Evolutionary conservation across 2,113 vertebrate species (phyloP).

Genomic region (Rallus limicola): DNA sequence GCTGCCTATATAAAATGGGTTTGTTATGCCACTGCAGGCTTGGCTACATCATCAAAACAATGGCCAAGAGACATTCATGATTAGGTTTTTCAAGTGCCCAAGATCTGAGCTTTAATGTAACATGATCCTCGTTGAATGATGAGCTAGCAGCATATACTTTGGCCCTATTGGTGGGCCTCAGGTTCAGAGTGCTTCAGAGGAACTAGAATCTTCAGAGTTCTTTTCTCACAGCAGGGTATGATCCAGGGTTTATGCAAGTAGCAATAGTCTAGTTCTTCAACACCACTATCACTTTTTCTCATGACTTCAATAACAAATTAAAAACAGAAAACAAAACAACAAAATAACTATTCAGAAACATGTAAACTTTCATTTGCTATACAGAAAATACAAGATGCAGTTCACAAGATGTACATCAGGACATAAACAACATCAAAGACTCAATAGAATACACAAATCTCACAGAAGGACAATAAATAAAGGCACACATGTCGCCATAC

Average conservation of each 20-base stretch:
- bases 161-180: neutral
- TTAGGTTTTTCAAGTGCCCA: neutral
- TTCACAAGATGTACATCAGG: neutral
- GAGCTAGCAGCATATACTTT: neutral
- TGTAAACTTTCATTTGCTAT: neutral
- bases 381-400: neutral
- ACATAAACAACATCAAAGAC: neutral
- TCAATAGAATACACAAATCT: neutral
- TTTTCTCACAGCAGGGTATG: neutral
- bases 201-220: neutral
- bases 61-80: neutral
- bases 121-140: neutral
- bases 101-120: neutral
- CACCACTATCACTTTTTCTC: neutral
- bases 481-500: neutral
- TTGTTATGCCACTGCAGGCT: neutral
- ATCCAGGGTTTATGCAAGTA: neutral
- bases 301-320: neutral
- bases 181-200: neutral
- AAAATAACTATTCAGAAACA: neutral
- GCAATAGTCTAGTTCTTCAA: neutral
- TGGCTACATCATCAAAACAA: neutral
- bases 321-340: neutral
- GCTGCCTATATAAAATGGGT: neutral
- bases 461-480: neutral